phyloP scores from a whole-genome alignment of 2,113 vertebrate genomes.

The Xenotilapia flavipinnis region DNA sequence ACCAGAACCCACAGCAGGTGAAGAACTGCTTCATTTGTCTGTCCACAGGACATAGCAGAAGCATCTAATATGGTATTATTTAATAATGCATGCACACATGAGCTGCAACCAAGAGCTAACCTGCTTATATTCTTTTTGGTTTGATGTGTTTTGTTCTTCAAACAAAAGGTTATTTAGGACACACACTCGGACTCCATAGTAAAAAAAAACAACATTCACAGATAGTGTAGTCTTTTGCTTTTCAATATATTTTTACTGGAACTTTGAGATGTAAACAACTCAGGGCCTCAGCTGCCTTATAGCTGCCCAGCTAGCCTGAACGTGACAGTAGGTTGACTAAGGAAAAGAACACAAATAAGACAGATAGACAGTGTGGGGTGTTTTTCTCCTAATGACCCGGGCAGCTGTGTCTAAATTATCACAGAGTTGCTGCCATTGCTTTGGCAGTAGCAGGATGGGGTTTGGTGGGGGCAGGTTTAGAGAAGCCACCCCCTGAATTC shows the following conservation, averaged over 20 bases:
- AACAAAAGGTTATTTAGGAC: background rate
- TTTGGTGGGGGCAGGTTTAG: background rate
- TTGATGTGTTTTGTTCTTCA: background rate
- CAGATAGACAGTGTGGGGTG: constrained; percentile 2
- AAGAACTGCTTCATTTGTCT: background rate
- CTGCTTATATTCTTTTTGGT: background rate
- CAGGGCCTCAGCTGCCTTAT: constrained; percentile 16
- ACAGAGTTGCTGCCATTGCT: constrained; percentile 26
- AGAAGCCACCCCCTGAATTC: constrained; percentile 10
- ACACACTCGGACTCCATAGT: background rate
- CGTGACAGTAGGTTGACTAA: constrained; percentile 11
- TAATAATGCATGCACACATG: background rate
- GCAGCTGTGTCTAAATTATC: constrained; percentile 69
- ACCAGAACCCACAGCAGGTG: background rate
- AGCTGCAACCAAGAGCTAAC: background rate
- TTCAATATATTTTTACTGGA: background rate
- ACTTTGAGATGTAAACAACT: background rate
- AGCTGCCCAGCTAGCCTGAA: background rate
- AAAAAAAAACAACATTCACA: background rate
- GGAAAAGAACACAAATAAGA: constrained; percentile 9
- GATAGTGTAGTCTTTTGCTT: background rate
- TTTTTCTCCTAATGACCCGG: constrained; percentile 55
- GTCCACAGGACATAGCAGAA: background rate
- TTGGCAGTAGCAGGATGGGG: background rate
- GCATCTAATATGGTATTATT: background rate